phyloP scores from a whole-genome alignment of 1,140 invertebrate genomes.

The Formica selysi region DNA sequence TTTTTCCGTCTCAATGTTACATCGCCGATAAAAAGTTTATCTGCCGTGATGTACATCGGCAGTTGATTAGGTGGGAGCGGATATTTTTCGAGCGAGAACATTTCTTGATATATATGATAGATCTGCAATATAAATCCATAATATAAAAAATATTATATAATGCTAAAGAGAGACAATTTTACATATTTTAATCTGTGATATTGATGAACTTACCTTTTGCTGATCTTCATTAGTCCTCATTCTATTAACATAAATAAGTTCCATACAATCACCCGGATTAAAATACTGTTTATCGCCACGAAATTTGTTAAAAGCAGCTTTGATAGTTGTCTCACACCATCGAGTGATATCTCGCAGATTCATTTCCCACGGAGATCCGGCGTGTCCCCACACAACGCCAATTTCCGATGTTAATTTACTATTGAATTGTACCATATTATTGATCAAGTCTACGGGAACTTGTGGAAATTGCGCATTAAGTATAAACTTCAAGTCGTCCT shows the following conservation, averaged over 20 bases:
- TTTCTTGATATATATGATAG: constrained; percentile 87
- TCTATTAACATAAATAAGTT: constrained; percentile 93
- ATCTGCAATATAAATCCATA: constrained; percentile 83
- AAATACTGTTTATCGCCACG: constrained; percentile 36
- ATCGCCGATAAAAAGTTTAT: constrained; percentile 88
- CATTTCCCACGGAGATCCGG: constrained; percentile 97
- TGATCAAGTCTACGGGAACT: constrained; percentile 87
- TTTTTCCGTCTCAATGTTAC: constrained; percentile 84
- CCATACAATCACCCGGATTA: constrained; percentile 90
- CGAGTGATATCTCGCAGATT: constrained; percentile 98
- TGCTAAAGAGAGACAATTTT: neutral
- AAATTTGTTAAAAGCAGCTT: constrained; percentile 70
- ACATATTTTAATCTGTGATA: neutral
- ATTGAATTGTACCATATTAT: constrained; percentile 94
- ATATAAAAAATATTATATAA: neutral
- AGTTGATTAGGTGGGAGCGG: constrained; percentile 85
- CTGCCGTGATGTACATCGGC: constrained; percentile 86
- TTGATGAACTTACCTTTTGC: constrained; percentile 84
- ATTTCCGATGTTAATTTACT: constrained; percentile 89
- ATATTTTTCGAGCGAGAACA: constrained; percentile 87
- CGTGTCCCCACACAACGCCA: constrained; percentile 90
- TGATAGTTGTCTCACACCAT: constrained; percentile 93
- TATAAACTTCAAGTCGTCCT: constrained; percentile 91
- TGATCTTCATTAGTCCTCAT: constrained; percentile 93
- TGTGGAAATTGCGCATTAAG: constrained; percentile 87